These are phyloP conservation scores for Gila robusta DNA, from an alignment of 2,797 vertebrate species.

Conservation along the genomic window DNA sequence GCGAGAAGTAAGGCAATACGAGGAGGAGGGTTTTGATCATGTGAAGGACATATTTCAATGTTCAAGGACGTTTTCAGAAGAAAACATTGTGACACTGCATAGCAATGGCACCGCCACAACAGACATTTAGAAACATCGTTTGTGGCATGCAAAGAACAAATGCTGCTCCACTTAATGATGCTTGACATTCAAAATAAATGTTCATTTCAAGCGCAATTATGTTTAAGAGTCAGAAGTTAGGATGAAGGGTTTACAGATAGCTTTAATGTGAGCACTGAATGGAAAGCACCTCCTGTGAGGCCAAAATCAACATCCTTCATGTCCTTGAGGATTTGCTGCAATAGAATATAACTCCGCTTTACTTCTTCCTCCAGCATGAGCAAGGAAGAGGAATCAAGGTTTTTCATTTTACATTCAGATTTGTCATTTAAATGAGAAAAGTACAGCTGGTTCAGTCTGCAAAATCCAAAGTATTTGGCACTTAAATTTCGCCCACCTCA, in stretches of 20 bases:
- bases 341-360: constrained; percentile 26
- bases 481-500: not conserved
- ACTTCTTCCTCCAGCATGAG: constrained; percentile 16
- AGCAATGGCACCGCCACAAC: constrained; percentile 22
- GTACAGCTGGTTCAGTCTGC: constrained; percentile 8
- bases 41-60: constrained; percentile 56
- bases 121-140: constrained; percentile 24
- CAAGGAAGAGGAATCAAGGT: constrained; percentile 13
- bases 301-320: constrained; percentile 53
- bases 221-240: constrained; percentile 47
- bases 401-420: constrained; percentile 7
- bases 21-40: constrained; percentile 44
- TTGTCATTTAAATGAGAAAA: constrained; percentile 22
- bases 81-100: constrained; percentile 20
- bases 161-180: constrained; percentile 47
- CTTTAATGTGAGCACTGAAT: constrained; percentile 49
- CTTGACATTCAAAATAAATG: constrained; percentile 53
- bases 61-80: constrained; percentile 46
- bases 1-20: not conserved
- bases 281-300: constrained; percentile 33
- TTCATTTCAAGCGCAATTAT: constrained; percentile 50
- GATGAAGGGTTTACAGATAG: constrained; percentile 46
- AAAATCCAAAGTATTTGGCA: not conserved
- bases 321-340: constrained; percentile 50
- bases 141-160: constrained; percentile 29